These are phyloP conservation scores for Pseudanteris insignis DNA, from an alignment of 2,888 invertebrate genomes.

Conservation along the genomic window DNA sequence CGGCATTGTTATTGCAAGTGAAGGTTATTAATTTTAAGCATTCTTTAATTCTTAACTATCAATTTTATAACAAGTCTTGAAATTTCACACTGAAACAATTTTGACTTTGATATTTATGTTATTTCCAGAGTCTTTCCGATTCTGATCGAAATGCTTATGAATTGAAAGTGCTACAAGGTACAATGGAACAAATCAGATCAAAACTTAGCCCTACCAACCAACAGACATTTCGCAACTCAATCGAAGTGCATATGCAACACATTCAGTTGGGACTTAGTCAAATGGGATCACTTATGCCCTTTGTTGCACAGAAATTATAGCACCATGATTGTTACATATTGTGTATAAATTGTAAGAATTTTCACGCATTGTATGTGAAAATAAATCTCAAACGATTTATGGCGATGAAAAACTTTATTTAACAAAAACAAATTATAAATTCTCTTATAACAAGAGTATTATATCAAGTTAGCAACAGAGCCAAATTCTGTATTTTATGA, in stretches of 20 bases:
- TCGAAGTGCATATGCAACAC: slow-evolving; percentile 91
- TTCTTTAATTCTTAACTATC: not conserved
- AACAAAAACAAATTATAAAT: too few relatives aligned
- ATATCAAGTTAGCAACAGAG: too few relatives aligned
- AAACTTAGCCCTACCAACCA: slow-evolving; percentile 80
- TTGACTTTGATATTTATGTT: too few relatives aligned
- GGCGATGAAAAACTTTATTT: too few relatives aligned
- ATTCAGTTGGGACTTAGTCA: slow-evolving; percentile 79
- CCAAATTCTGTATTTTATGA: not conserved
- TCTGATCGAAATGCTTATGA: slow-evolving; percentile 90
- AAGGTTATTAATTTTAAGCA: too few relatives aligned
- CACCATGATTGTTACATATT: slow-evolving; percentile 31
- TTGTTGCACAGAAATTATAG: slow-evolving; percentile 64
- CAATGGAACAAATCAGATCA: slow-evolving; percentile 87
- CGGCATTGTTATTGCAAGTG: slow-evolving; percentile 89
- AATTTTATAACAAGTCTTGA: too few relatives aligned
- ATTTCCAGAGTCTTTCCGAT: slow-evolving; percentile 72
- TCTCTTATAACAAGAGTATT: too few relatives aligned
- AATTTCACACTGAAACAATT: too few relatives aligned
- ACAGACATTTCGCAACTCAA: slow-evolving; percentile 83
- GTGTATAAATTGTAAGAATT: not conserved
- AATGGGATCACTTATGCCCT: slow-evolving; percentile 61
- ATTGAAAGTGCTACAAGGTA: slow-evolving; percentile 87
- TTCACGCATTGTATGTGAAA: too few relatives aligned
- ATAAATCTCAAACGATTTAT: too few relatives aligned